Base-by-base conservation (phyloP, 2,888 invertebrate species). In the Panzeria rudis region DNA sequence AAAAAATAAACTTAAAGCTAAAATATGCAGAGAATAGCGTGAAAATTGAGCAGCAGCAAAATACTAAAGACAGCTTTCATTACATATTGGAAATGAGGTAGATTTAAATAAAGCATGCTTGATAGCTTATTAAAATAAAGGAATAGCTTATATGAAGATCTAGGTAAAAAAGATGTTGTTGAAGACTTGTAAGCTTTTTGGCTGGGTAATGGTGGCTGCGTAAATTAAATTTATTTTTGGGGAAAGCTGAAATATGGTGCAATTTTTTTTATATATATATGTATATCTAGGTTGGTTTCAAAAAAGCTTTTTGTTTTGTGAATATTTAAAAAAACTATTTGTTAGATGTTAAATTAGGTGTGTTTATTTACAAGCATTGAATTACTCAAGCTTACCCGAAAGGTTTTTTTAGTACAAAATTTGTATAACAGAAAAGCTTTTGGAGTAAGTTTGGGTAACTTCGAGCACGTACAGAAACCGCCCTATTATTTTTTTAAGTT, bases 41-140 rank as follows among this genome's bases (percentile, higher is more conserved):
- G 90, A 91, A 91, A 88, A 88, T 87, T 88, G 88, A 85, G 90
- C 87, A 83, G 86, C 82, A 86, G 84, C 78, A 85, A 17, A 69
- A 54, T 20, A 54, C 64, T 29, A 50, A 11, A 66, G 61, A 61
- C 75, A 75, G 61, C 50, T 66, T 80, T 44, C 59, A n/a, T n/a
- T n/a, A n/a, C n/a, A 35, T 61, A 62, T 52, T 9, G 29, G 5
- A 68, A 50, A 54, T 35, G 47, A 64, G 17, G 17, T 32, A 38
- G 17, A 13, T 29, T 69, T 25, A 23, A 64, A 38, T 29, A 64
- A 69, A 68, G 44, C 61, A 50, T 76, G 35, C 15, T n/a, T 54
- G 23, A 44, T 77, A 64, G 68, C 47, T 62, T 23, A 1, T 41
- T 64, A 23, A 15, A 41, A 23, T n/a, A 59, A 59, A 0, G n/a